Conservation (phyloP, 2,888 invertebrate genomes). For the Apamea sordens region DNA sequence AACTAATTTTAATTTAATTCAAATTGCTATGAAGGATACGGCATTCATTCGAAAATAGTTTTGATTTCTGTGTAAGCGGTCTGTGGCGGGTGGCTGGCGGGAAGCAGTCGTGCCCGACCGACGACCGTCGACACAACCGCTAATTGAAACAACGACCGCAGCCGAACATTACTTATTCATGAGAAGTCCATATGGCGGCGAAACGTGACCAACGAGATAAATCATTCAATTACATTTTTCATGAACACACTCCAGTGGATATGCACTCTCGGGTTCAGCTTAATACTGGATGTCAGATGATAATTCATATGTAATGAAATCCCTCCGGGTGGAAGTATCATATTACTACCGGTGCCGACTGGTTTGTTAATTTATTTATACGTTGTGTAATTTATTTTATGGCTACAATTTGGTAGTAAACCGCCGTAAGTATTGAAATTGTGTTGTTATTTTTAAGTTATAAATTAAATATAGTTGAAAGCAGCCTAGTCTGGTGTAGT, state of each 20-base stretch:
- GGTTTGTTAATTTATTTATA: conserved; percentile 69
- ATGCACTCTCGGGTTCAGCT: conserved; percentile 67
- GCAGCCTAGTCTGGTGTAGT: conserved; percentile 9
- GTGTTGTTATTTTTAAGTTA: conserved; percentile 1
- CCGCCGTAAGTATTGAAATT: not conserved
- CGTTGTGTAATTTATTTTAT: conserved; percentile 37
- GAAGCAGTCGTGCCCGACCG: conserved; percentile 82
- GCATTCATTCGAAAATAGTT: conserved; percentile 53
- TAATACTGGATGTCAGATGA: conserved; percentile 67
- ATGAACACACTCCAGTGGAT: conserved; percentile 76
- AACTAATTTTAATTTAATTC: not conserved
- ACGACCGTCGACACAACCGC: conserved; percentile 88
- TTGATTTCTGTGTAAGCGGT: conserved; percentile 66
- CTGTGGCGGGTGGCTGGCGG: conserved; percentile 69
- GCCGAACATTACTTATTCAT: conserved; percentile 89
- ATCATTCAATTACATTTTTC: conserved; percentile 89
- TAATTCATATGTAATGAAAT: conserved; percentile 67
- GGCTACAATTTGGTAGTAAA: conserved; percentile 27
- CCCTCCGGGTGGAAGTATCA: conserved; percentile 60
- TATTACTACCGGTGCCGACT: conserved; percentile 50
- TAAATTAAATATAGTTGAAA: not conserved
- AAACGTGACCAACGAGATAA: conserved; percentile 89
- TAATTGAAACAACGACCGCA: conserved; percentile 90
- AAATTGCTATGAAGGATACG: not conserved
- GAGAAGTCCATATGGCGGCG: conserved; percentile 88